Evolutionary conservation across 2,113 vertebrate genomes (phyloP).

Genomic region (Clarias gariepinus): DNA sequence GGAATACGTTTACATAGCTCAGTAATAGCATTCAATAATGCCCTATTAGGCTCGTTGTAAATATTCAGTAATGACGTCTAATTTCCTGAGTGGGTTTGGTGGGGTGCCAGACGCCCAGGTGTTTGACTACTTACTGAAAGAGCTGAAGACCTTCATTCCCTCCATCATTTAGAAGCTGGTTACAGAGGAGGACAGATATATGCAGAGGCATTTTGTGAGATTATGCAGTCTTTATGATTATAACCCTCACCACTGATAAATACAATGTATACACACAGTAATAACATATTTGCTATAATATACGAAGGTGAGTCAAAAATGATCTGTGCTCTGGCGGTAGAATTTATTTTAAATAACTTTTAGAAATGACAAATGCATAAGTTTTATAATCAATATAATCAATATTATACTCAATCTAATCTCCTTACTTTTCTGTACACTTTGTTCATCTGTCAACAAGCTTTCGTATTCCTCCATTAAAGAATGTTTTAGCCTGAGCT

Average conservation of each 20-base stretch:
- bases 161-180: background rate
- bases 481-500: too few species aligned
- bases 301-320: too few species aligned
- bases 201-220: background rate
- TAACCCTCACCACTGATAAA: background rate
- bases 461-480: too few species aligned
- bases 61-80: slow-evolving; percentile 58
- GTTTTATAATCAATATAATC: too few species aligned
- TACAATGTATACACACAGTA: background rate
- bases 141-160: slow-evolving; percentile 11
- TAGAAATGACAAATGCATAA: too few species aligned
- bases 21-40: slow-evolving; percentile 57
- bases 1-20: slow-evolving; percentile 52
- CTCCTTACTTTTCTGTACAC: too few species aligned
- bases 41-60: slow-evolving; percentile 57
- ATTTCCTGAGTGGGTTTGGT: slow-evolving; percentile 56
- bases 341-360: too few species aligned
- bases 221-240: background rate
- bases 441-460: too few species aligned
- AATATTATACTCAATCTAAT: too few species aligned
- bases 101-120: slow-evolving; percentile 41
- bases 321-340: too few species aligned
- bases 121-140: slow-evolving; percentile 32
- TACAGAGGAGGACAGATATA: background rate
- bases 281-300: too few species aligned